Conservation (phyloP, 1,140 invertebrate species). For the Apis cerana region DNA sequence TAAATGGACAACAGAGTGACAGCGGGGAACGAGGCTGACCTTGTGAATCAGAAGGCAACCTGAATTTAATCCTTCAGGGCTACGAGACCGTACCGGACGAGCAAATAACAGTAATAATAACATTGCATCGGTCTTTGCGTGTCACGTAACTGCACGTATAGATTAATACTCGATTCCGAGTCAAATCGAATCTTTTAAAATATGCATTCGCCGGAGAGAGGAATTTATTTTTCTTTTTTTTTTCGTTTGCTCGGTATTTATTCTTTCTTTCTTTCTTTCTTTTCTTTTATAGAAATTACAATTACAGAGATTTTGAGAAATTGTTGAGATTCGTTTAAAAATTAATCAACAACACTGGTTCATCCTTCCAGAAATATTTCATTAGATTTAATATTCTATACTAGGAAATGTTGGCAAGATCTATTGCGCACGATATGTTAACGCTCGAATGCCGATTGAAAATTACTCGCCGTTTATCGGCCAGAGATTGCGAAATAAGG, state of each 20-base stretch:
- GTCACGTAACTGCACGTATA: constrained; percentile 22
- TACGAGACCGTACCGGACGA: constrained; percentile 55
- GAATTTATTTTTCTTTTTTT: neutral
- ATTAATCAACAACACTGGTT: too few relatives aligned
- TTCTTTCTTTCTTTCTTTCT: too few relatives aligned
- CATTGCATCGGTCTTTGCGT: constrained; percentile 27
- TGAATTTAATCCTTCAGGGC: constrained; percentile 66
- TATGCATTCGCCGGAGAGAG: neutral
- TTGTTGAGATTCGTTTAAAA: too few relatives aligned
- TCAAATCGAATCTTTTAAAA: constrained; percentile 38
- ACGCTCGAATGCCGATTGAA: neutral
- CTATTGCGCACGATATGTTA: too few relatives aligned
- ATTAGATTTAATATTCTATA: neutral
- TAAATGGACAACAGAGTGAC: constrained; percentile 64
- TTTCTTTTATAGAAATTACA: too few relatives aligned
- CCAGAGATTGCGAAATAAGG: neutral
- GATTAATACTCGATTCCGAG: constrained; percentile 55
- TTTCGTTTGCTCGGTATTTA: neutral
- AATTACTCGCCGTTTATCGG: neutral
- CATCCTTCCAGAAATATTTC: too few relatives aligned
- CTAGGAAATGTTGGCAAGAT: neutral
- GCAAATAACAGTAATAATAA: constrained; percentile 67
- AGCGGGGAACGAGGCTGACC: constrained; percentile 60
- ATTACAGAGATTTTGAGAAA: too few relatives aligned
- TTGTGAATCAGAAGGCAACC: constrained; percentile 64